Percentiles rank a stretch among this genome's conserved stretches.
These are phyloP conservation scores for Plutomurus gul DNA, from an alignment of 1,140 invertebrate genomes.

Conservation along the genomic window DNA sequence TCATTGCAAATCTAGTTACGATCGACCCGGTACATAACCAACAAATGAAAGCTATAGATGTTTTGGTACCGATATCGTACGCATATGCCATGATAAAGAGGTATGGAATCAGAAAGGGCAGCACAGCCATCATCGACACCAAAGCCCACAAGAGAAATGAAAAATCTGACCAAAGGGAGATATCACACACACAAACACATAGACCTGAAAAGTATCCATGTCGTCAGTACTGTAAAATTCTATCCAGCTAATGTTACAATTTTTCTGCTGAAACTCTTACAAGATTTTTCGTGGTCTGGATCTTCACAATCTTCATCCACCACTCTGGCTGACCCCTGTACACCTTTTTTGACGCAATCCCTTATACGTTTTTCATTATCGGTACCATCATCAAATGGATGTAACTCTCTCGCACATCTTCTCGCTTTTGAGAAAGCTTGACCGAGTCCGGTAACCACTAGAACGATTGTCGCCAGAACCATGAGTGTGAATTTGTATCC, in stretches of 20 bases:
- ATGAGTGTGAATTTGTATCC: constrained; percentile 26
- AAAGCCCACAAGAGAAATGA: constrained; percentile 41
- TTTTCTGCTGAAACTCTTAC: no score
- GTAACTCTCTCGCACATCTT: neutral
- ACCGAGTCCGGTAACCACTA: neutral
- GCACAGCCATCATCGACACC: neutral
- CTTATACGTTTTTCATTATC: neutral
- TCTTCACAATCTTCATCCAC: neutral
- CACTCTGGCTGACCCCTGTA: no score
- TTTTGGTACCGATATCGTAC: neutral
- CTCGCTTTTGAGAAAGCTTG: neutral
- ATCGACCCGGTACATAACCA: neutral
- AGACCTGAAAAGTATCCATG: constrained; percentile 32
- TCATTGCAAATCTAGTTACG: neutral
- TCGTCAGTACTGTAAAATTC: no score
- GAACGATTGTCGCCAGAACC: neutral
- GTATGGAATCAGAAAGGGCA: constrained; percentile 37
- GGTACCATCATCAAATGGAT: neutral
- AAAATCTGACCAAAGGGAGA: constrained; percentile 30
- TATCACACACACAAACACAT: constrained; percentile 42
- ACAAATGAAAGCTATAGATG: neutral
- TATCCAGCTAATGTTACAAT: no score
- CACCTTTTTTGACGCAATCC: neutral
- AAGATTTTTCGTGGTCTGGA: neutral
- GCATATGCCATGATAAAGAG: constrained; percentile 32